Base-by-base conservation (phyloP, 2,888 invertebrate genomes). In the Sinohyriopsis cumingii region DNA sequence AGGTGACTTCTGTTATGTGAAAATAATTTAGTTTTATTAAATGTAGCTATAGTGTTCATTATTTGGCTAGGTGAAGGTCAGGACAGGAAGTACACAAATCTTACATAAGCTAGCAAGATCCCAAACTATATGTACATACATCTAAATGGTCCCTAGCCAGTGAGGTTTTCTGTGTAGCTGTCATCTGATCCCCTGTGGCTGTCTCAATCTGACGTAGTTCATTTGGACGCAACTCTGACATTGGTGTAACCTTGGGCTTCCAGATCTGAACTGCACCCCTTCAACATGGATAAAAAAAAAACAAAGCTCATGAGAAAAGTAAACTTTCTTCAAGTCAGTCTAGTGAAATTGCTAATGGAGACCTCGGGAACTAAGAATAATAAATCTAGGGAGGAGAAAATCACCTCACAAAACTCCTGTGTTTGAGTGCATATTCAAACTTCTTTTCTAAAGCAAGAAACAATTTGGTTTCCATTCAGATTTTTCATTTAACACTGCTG, bases 201-300 rank as follows among this genome's bases (percentile, higher is more conserved):
- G 84, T 73, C 62, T 77, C 77, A 55, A 83, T 82, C 9, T 82
- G 78, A 55, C 82, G 82, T 59, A 83, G 76, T 68, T 87, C 85
- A 53, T 78, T 75, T 57, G 89, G 87, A 65, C 87, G 80, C 53
- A 90, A 82, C 92, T 90, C 93, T 78, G 95, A 94, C 65, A 95
- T 93, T 67, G 96, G 95, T 33, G 95, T 94, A 73, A 98, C 96
- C 80, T 94, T 91, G 60, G 98, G 98, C 84, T 95, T 94, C 98
- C 98, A 98, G 81, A 95, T 95, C 83, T 94, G 93, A 67, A 90
- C 88, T 7, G 95, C 95, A 76, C 96, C 96, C 89, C 96, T 96
- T 91, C 54, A 87, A 61, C 63, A 55, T 63, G 33, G 33, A 33
- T 7, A 1, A 33, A 69, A 22, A 55, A 33, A 61, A 59, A 45